Evolutionary conservation across 2,797 vertebrate species (phyloP).

Genomic region (Bovichtus variegatus): DNA sequence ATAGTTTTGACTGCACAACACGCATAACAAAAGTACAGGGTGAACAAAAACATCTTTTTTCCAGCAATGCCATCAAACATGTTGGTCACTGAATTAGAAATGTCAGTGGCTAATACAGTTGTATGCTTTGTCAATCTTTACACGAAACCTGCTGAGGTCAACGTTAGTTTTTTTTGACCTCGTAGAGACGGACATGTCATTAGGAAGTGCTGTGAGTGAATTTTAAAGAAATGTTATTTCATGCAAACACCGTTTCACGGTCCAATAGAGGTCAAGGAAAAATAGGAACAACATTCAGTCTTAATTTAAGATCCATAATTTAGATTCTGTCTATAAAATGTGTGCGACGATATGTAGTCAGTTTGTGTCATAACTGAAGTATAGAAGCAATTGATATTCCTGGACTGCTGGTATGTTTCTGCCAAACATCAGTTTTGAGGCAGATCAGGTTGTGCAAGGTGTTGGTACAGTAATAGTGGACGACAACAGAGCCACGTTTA

Average conservation of each 20-base stretch:
- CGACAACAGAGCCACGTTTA: not conserved
- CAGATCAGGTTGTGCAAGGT: slow-evolving; percentile 5
- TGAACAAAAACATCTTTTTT: slow-evolving; percentile 8
- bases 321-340: not conserved
- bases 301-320: not conserved
- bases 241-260: not conserved
- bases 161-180: not conserved
- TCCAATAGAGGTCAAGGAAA: not conserved
- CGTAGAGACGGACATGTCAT: not conserved
- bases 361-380: not conserved
- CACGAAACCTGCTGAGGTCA: not conserved
- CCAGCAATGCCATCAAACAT: not conserved
- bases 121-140: not conserved
- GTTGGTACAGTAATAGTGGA: not conserved
- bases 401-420: slow-evolving; percentile 1
- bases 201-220: not conserved
- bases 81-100: not conserved
- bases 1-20: slow-evolving; percentile 20
- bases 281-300: not conserved
- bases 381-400: not conserved
- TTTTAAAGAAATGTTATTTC: not conserved
- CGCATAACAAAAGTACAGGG: not conserved
- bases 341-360: not conserved
- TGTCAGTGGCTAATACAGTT: slow-evolving; percentile 1
- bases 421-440: slow-evolving; percentile 2